These are phyloP conservation scores for Drosophila obscura DNA, from an alignment of 1,140 invertebrate species.

Conservation along the genomic window DNA sequence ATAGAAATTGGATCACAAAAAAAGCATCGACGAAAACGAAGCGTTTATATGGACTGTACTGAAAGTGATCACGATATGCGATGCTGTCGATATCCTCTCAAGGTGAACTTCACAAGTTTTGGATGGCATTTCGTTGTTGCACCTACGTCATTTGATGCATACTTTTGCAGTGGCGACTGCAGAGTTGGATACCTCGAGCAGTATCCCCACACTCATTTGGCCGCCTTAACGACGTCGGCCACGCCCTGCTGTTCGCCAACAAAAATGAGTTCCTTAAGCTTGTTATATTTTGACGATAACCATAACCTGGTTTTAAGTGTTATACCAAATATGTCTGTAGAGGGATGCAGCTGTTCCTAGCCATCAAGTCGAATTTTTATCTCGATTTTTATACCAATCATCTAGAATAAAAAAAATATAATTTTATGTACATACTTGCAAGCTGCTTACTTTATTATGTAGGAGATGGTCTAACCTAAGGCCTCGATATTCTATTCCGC, in stretches of 20 bases:
- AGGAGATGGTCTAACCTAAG: too few species aligned
- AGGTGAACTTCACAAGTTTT: slow-evolving; percentile 97
- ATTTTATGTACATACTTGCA: slow-evolving; percentile 4
- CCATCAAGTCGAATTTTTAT: slow-evolving; percentile 32
- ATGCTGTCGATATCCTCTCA: slow-evolving; percentile 95
- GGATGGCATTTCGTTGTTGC: slow-evolving; percentile 99
- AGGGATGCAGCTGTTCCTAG: slow-evolving; percentile 96
- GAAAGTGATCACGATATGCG: slow-evolving; percentile 87
- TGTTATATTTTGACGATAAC: slow-evolving; percentile 96
- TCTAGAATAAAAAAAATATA: slow-evolving; percentile 14
- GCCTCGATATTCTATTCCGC: too few species aligned
- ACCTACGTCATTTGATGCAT: slow-evolving; percentile 97
- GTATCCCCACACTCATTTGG: slow-evolving; percentile 96
- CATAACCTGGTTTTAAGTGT: slow-evolving; percentile 94
- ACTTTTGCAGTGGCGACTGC: slow-evolving; percentile 98
- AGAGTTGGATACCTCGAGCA: slow-evolving; percentile 94
- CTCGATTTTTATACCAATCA: too few species aligned
- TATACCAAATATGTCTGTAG: slow-evolving; percentile 96
- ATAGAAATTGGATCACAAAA: slow-evolving; percentile 89
- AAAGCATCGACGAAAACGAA: slow-evolving; percentile 89
- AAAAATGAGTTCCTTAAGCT: slow-evolving; percentile 94
- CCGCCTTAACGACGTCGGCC: slow-evolving; percentile 90
- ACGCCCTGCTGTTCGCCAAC: slow-evolving; percentile 95
- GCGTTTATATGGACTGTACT: slow-evolving; percentile 73
- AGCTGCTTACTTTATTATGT: too few species aligned